These are phyloP conservation scores for Typhlomys cinereus DNA, from an alignment of 2,113 vertebrate genomes.

Conservation along the genomic window DNA sequence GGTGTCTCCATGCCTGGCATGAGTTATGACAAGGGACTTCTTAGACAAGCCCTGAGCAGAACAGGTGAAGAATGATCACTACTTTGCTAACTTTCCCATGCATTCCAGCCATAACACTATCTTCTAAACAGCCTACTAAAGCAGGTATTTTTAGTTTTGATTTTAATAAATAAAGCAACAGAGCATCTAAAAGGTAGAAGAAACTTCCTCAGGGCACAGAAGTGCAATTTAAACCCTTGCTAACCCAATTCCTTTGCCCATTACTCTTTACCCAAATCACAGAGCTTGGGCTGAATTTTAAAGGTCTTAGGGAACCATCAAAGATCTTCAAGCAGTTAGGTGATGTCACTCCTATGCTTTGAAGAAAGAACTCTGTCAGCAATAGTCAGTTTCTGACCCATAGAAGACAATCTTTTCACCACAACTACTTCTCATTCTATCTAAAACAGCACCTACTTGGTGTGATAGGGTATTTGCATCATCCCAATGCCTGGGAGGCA, in stretches of 20 bases:
- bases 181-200: not conserved
- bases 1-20: not conserved
- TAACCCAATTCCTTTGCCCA: not conserved
- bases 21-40: not conserved
- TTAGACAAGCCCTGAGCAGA: not conserved
- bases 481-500: not conserved
- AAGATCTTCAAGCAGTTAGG: not conserved
- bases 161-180: not conserved
- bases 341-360: not conserved
- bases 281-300: not conserved
- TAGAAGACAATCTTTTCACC: not conserved
- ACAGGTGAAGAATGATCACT: not conserved
- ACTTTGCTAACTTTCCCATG: not conserved
- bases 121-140: conserved; percentile 1
- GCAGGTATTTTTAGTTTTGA: not conserved
- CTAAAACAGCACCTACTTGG: not conserved
- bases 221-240: not conserved
- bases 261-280: not conserved
- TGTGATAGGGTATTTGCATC: not conserved
- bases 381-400: too few species aligned
- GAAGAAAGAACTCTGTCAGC: not conserved
- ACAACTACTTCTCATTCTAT: not conserved
- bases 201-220: not conserved
- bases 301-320: not conserved
- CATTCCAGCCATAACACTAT: not conserved